Base-by-base conservation (phyloP, 2,113 vertebrate species). In the Notechis scutatus region DNA sequence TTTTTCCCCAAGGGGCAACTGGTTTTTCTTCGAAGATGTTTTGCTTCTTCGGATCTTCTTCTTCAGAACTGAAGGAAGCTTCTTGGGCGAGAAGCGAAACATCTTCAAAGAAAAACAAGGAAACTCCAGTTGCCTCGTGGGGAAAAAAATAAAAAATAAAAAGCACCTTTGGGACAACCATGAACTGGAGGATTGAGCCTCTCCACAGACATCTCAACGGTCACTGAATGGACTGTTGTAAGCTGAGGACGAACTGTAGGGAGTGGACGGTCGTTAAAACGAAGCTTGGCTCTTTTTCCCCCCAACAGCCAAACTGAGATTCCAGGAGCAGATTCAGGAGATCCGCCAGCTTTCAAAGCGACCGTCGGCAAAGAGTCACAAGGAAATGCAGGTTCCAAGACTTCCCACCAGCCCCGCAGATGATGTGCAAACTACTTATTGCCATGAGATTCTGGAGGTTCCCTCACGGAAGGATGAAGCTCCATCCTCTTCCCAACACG, bases 251-350 rank as follows among this genome's bases (percentile, higher is more conserved):
- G 1, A 5, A 14, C 11, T 12, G 61, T 11, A 69, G 3, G 3
- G 18, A 54, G 2, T 42, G 1, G 23, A 52, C 12, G 15, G 7
- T 47, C 24, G 3, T 3, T 91, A 26, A 91, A n/a, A 9, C 26
- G 1, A 7, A 11, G 5, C 18, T 14, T 26, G 29, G 39, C 3
- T 61, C 9, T 23, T 11, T 15, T 11, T 3, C 50, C 50, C 50
- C 50, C 24, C 18, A 89, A 88, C 93, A 98, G 98, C 89, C 7
- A 96, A 96, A 91, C 88, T 97, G 94, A 96, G 87, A 50, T 93
- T 92, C 85, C 94, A 92, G 89, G 95, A 95, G 34, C 96, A 96
- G 87, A 94, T 94, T 29, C 94, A 95, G 88, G 93, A 95, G 8
- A 87, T 89, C 89, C 87, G 90, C 18, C 90, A 87, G n/a, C 7